phyloP scores from a whole-genome alignment of 2,888 invertebrate species.

The Eledona agricola region DNA sequence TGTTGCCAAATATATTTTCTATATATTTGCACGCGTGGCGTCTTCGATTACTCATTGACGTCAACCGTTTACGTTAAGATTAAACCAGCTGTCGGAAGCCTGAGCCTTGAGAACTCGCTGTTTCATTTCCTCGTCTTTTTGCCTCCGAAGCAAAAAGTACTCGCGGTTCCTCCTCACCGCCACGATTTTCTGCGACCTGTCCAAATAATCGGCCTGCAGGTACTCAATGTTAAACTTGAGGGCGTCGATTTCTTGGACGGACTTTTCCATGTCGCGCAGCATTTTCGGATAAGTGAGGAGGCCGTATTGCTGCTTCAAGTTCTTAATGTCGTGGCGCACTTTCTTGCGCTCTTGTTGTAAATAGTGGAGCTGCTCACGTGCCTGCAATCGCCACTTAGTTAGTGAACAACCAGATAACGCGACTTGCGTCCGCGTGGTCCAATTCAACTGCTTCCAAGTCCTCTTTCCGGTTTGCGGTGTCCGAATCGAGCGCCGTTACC shows the following conservation, averaged over 20 bases:
- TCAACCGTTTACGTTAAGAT: no score
- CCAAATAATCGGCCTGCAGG: conserved; percentile 22
- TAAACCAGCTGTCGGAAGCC: background rate
- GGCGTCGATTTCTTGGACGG: conserved; percentile 53
- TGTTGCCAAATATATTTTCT: conserved; percentile 35
- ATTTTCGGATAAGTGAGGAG: conserved; percentile 60
- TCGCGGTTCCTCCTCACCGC: conserved; percentile 19
- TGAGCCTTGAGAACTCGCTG: background rate
- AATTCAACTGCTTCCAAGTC: conserved; percentile 40
- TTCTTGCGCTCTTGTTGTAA: conserved; percentile 58
- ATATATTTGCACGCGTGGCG: conserved; percentile 17
- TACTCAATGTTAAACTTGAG: conserved; percentile 30
- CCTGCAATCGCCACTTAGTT: conserved; percentile 35
- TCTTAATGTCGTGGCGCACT: conserved; percentile 58
- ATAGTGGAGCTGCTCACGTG: conserved; percentile 56
- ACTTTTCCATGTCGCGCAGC: conserved; percentile 62
- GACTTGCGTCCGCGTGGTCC: conserved; percentile 42
- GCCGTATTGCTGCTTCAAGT: conserved; percentile 60
- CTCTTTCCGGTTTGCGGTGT: conserved; percentile 43
- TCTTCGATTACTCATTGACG: no score
- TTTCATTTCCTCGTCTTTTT: background rate
- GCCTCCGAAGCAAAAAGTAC: background rate
- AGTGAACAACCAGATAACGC: background rate
- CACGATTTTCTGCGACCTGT: conserved; percentile 22
- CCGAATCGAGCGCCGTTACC: conserved; percentile 54